These are phyloP conservation scores for Gonioctena quinquepunctata DNA, from an alignment of 1,140 invertebrate species.

Conservation along the genomic window DNA sequence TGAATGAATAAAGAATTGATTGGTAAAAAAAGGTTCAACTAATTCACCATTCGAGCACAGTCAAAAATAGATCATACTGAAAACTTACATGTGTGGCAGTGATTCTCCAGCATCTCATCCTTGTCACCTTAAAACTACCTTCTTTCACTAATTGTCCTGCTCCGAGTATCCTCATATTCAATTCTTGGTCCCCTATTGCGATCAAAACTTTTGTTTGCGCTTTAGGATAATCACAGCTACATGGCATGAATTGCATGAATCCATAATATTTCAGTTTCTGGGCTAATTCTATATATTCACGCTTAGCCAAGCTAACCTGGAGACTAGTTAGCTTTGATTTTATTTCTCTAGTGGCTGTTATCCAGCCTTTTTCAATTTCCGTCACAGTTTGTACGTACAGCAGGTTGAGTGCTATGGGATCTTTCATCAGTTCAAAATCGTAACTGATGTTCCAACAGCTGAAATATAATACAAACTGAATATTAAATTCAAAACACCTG, in stretches of 20 bases:
- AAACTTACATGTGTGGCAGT: conserved; percentile 81
- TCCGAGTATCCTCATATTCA: conserved; percentile 66
- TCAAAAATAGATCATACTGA: too few relatives aligned
- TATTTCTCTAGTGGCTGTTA: conserved; percentile 72
- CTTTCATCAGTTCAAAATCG: conserved; percentile 80
- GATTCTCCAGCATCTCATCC: conserved; percentile 97
- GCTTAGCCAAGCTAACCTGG: conserved; percentile 76
- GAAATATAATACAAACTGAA: conserved; percentile 47
- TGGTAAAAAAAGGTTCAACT: too few relatives aligned
- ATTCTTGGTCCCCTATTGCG: conserved; percentile 76
- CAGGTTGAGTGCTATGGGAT: conserved; percentile 82
- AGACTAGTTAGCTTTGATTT: conserved; percentile 70
- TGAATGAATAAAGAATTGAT: too few relatives aligned
- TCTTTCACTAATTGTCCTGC: conserved; percentile 66
- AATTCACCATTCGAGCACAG: too few relatives aligned
- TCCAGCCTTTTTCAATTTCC: conserved; percentile 87
- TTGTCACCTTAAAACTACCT: conserved; percentile 86
- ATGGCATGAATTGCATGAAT: conserved; percentile 80
- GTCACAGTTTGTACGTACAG: conserved; percentile 85
- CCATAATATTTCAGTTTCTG: conserved; percentile 86
- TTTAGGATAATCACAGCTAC: conserved; percentile 78
- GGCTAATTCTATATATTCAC: conserved; percentile 85
- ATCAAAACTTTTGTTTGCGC: conserved; percentile 69
- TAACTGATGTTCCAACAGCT: conserved; percentile 89
- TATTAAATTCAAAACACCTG: conserved; percentile 7